A percentile compares a stretch with the other conserved stretches of the same genome.
Conservation (phyloP, 1,140 invertebrate genomes). For the Odontomachus brunneus region DNA sequence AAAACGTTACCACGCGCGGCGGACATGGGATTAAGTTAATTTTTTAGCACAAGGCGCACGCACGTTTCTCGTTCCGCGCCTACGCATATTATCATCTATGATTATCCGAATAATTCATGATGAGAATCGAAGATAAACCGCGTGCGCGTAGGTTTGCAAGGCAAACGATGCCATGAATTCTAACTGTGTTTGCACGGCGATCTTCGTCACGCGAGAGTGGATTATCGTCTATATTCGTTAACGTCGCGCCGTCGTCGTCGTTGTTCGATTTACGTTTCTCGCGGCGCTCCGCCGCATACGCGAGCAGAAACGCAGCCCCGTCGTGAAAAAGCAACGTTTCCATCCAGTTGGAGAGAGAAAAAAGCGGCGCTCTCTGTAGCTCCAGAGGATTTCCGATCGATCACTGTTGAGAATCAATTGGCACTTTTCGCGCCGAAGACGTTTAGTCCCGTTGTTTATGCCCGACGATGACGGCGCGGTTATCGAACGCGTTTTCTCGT, state of each 20-base stretch:
- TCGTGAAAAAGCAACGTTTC: neutral
- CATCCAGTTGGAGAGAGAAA: neutral
- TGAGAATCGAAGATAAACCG: slow-evolving; percentile 5
- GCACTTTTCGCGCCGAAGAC: neutral
- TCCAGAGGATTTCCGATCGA: neutral
- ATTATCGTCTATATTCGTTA: slow-evolving; percentile 39
- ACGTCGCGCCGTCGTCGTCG: slow-evolving; percentile 4
- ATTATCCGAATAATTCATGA: slow-evolving; percentile 54
- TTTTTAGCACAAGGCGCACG: neutral
- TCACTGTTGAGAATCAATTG: slow-evolving; percentile 1
- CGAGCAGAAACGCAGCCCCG: neutral
- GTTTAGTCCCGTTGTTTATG: neutral
- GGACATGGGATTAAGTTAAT: no score
- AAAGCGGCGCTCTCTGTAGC: neutral
- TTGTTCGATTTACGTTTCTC: slow-evolving; percentile 36
- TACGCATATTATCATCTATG: slow-evolving; percentile 23
- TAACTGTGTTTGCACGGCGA: slow-evolving; percentile 30
- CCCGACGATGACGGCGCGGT: neutral
- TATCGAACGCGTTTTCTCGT: neutral
- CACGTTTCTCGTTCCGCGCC: neutral
- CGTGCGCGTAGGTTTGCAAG: slow-evolving; percentile 35
- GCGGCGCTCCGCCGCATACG: neutral
- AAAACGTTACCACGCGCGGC: neutral
- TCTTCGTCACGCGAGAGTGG: slow-evolving; percentile 29
- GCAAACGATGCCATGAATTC: slow-evolving; percentile 42